Base-by-base conservation (phyloP, 2,888 invertebrate species). In the Didymodactylos carnosus region DNA sequence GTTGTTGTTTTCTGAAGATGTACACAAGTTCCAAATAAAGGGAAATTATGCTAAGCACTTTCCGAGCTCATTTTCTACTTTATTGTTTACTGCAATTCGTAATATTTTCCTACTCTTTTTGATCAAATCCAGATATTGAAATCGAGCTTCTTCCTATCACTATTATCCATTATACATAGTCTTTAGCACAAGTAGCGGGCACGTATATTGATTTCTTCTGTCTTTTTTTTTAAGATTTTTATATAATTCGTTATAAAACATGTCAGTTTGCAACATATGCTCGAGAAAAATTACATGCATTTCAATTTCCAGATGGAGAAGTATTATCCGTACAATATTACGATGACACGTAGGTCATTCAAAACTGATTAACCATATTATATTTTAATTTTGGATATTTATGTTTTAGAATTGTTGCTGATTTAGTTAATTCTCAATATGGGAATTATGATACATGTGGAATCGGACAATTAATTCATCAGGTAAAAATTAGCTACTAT, bases 231-330 rank as follows among this genome's bases (percentile, higher is more conserved):
- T 43, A 73, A 82, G 82, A 81, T 73, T 77, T 81, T 35, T 89
- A 88, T 0, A 87, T 87, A 75, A 89, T 89, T 13, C 88, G 89
- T 11, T 91, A 90, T 81, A 87, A 87, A 76, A 88, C 87, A 79
- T 86, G 88, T 1, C 88, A 88, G 78, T 88, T 89, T 29, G 88
- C 88, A 69, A 84, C 87, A 0, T 89, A 90, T 84, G 90, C 90
- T 70, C 88, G 89, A 78, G 90, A 91, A 77, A 92, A 92, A 83
- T 86, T 94, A 69, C 89, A 93, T 82, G 90, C 90, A 6, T 90
- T 94, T 83, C 93, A 94, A 83, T 94, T 92, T 84, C 93, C 94
- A 0, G 90, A 91, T 29, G 92, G 92, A 25, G 88, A 89, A 79
- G 87, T 89, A 76, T 86, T 93, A 77, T 89, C 89, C 79, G 89